Conservation (phyloP, 2,113 vertebrate species). For the Corapipo altera region DNA sequence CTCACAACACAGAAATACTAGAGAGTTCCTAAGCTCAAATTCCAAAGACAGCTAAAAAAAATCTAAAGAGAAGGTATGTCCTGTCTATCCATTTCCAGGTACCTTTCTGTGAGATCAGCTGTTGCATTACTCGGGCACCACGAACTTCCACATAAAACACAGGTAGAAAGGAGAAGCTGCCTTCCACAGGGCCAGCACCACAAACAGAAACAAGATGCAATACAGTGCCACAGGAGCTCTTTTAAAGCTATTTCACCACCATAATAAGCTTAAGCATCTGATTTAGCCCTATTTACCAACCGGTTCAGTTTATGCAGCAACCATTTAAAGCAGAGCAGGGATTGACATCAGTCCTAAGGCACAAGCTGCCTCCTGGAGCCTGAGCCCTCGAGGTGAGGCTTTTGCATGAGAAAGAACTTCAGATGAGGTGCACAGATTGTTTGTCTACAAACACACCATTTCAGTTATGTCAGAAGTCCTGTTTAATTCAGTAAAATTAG, state of each 20-base stretch:
- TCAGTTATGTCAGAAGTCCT: not conserved
- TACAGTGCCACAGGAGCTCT: not conserved
- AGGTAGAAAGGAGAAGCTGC: not conserved
- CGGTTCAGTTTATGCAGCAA: fast-evolving
- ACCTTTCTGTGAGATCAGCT: not conserved
- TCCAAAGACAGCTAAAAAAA: not conserved
- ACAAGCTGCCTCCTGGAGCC: not conserved
- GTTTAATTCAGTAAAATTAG: not conserved
- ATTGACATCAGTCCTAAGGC: not conserved
- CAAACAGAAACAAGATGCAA: not conserved
- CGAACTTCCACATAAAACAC: not conserved
- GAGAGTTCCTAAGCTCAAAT: not conserved
- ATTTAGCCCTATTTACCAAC: not conserved
- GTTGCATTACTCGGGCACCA: not conserved
- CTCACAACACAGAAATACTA: not conserved
- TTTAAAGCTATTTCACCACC: not conserved
- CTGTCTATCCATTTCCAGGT: not conserved
- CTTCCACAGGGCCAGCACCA: not conserved
- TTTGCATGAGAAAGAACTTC: not conserved
- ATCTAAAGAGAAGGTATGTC: not conserved
- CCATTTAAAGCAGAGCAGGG: not conserved
- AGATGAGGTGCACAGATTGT: not conserved
- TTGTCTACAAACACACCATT: not conserved
- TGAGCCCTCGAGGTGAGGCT: not conserved
- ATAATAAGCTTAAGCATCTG: not conserved